Base-by-base conservation (phyloP, 2,888 invertebrate genomes). In the Eumacrocentrus americanus region DNA sequence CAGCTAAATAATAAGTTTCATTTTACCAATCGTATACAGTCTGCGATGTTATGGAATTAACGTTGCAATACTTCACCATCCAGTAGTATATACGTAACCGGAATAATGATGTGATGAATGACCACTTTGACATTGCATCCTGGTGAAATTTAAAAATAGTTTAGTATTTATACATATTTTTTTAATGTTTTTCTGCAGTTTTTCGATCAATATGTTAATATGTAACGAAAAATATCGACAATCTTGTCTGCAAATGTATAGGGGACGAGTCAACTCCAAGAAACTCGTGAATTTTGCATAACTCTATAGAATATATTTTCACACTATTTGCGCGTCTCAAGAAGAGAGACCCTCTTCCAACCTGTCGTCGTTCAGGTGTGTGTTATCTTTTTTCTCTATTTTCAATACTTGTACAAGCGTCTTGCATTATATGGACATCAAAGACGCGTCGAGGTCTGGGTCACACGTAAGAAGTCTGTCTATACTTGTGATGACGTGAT, bases 381-480 rank as follows among this genome's bases (percentile, higher is more conserved):
- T n/a, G n/a, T n/a, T n/a, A n/a, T n/a, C n/a, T n/a, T n/a, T 25
- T 52, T 52, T 44, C 16, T 42, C 14, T 14, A 9, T 18, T 9
- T 44, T 44, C 44, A 44, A 44, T 44, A 6, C 44, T 44, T 44
- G n/a, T n/a, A 52, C 51, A 22, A 6, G 44, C 5, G 20, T 9
- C 51, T 22, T n/a, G 35, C 29, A 23, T n/a, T n/a, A n/a, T n/a
- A n/a, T n/a, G n/a, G n/a, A n/a, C n/a, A n/a, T n/a, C n/a, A n/a
- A n/a, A n/a, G n/a, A n/a, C n/a, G n/a, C n/a, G n/a, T n/a, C n/a
- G 52, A 58, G 58, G 52, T 58, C 58, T 58, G 46, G 47, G 58
- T 52, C 58, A 58, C 25, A 51, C 14, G 35, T 52, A 46, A 58
- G 52, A 35, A 37, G 23, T 25, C 37, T 44, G 38, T 16, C 34